These are phyloP conservation scores for Periplaneta americana DNA, from an alignment of 1,140 invertebrate species.

Conservation along the genomic window DNA sequence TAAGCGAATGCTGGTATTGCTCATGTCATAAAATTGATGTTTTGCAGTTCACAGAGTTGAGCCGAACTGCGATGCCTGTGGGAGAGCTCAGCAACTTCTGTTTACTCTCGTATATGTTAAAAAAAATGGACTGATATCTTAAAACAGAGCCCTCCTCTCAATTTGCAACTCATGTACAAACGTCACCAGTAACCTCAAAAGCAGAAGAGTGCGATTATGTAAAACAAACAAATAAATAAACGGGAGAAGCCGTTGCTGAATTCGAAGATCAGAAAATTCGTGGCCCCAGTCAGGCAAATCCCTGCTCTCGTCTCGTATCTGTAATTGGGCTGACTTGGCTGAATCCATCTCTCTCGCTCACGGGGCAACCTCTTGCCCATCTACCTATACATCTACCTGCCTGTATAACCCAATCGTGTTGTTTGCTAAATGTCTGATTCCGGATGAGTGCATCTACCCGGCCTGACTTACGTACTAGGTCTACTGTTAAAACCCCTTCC, in stretches of 20 bases:
- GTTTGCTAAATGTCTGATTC: conserved; percentile 12
- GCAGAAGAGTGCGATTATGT: neutral
- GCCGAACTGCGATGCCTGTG: neutral
- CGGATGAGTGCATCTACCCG: conserved; percentile 3
- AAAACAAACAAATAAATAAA: neutral
- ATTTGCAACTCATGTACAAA: neutral
- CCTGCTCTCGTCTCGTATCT: neutral
- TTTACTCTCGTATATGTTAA: neutral
- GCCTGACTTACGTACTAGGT: neutral
- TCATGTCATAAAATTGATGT: neutral
- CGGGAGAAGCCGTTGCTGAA: neutral
- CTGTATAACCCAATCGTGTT: conserved; percentile 6
- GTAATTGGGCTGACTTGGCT: conserved; percentile 7
- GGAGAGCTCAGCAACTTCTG: neutral
- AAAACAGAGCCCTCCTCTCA: neutral
- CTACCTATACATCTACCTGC: neutral
- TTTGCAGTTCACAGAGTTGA: neutral
- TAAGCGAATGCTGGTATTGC: too few species aligned
- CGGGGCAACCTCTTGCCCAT: neutral
- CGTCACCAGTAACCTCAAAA: neutral
- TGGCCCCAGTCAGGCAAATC: neutral
- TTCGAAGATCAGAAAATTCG: neutral
- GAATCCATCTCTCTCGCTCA: too few species aligned
- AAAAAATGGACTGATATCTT: neutral
- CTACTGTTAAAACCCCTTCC: neutral